Percentiles rank a stretch among this genome's conserved stretches.
phyloP scores from a whole-genome alignment of 2,113 vertebrate species.

The Cottus gobio region DNA sequence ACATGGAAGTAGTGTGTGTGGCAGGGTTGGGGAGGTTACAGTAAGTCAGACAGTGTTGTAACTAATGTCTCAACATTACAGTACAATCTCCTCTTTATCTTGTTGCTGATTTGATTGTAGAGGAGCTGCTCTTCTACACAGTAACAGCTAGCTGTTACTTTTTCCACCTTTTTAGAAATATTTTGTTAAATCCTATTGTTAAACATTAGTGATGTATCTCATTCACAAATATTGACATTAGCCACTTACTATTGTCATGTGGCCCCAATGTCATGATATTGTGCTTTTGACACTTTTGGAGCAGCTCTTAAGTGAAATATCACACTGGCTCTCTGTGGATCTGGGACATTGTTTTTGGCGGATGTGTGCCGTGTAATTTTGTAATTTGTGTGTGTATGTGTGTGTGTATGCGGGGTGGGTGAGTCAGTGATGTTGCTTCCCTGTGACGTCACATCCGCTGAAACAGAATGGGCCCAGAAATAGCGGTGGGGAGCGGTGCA shows the following conservation, averaged over 20 bases:
- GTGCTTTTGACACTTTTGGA: not conserved
- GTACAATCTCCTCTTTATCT: not conserved
- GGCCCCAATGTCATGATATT: not conserved
- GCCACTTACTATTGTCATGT: not conserved
- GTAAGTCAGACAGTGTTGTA: not conserved
- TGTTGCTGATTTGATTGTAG: not conserved
- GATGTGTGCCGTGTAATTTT: not conserved
- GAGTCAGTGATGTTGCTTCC: constrained; percentile 12
- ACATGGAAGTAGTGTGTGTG: not conserved
- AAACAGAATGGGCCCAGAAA: constrained; percentile 74
- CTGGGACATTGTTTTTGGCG: constrained; percentile 7
- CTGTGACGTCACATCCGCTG: constrained; percentile 62
- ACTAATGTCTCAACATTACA: not conserved
- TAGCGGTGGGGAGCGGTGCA: constrained; percentile 54
- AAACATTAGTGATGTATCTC: not conserved
- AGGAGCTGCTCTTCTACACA: not conserved
- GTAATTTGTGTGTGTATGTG: not conserved
- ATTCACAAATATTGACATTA: not conserved
- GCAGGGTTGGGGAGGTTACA: not conserved
- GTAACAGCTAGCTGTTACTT: not conserved
- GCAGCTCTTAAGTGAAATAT: not conserved
- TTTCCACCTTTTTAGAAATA: not conserved
- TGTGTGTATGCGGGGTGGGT: constrained; percentile 9
- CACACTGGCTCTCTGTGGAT: not conserved
- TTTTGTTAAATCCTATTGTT: not conserved